Conservation (phyloP, 2,113 vertebrate genomes). For the Crocuta crocuta region DNA sequence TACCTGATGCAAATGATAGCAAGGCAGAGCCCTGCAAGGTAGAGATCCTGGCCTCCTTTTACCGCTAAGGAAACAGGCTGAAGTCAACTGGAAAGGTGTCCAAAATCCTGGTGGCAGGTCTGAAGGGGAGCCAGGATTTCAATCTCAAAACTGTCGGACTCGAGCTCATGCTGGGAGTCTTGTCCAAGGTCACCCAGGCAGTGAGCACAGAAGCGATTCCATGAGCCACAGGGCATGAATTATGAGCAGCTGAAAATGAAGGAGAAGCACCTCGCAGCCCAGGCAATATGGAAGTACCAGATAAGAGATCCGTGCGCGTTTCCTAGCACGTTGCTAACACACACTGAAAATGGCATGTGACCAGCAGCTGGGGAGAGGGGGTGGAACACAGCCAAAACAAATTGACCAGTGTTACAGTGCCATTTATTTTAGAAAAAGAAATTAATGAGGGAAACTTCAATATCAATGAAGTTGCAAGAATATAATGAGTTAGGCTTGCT, state of each 20-base stretch:
- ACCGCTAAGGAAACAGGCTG: not conserved
- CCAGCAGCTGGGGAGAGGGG: not conserved
- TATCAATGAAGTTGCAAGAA: constrained; percentile 63
- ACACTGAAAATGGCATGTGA: not conserved
- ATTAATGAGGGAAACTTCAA: constrained; percentile 67
- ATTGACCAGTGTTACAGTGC: constrained; percentile 54
- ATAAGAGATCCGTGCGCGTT: not conserved
- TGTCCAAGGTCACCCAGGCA: not conserved
- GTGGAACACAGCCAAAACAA: constrained; percentile 49
- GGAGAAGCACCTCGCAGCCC: not conserved
- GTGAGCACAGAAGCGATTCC: not conserved
- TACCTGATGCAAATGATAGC: not conserved
- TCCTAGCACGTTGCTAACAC: not conserved
- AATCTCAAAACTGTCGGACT: not conserved
- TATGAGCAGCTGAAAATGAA: not conserved
- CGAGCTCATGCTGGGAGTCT: not conserved
- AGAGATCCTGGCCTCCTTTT: not conserved
- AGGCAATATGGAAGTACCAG: not conserved
- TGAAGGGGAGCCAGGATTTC: not conserved
- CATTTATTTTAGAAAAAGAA: constrained; percentile 69
- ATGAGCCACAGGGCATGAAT: not conserved
- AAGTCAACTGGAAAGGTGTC: not conserved
- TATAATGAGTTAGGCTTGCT: not conserved
- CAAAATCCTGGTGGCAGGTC: not conserved
- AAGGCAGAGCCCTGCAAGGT: not conserved